Conservation (phyloP, 2,888 invertebrate species). For the Ectemnius cavifrons region DNA sequence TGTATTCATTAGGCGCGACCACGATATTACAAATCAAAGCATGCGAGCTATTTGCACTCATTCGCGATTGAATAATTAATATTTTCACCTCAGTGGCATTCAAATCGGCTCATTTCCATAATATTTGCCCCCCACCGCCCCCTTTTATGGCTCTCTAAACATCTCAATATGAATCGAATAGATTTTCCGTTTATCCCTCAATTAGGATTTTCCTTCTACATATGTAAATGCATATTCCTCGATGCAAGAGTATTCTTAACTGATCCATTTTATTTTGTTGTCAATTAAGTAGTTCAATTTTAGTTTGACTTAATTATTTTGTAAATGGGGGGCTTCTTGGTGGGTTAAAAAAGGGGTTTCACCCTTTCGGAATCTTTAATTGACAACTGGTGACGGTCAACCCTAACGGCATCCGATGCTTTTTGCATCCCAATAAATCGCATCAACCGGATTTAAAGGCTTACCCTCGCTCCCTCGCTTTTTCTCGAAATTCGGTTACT, state of each 20-base stretch:
- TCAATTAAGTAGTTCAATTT: no score
- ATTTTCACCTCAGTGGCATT: neutral
- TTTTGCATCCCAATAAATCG: slow-evolving; percentile 30
- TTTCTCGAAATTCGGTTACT: neutral
- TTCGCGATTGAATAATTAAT: slow-evolving; percentile 4
- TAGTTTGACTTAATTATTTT: no score
- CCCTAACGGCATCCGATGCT: slow-evolving; percentile 20
- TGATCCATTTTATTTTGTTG: no score
- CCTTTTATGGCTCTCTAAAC: neutral
- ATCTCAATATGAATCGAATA: no score
- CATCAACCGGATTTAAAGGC: slow-evolving; percentile 7
- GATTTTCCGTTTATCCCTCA: no score
- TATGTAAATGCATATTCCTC: no score
- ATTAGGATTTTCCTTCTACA: no score
- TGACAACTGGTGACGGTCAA: slow-evolving; percentile 21
- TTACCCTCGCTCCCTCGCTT: neutral
- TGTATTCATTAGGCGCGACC: slow-evolving; percentile 67
- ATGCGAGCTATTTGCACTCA: slow-evolving; percentile 28
- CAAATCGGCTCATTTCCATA: neutral
- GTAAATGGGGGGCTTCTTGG: no score
- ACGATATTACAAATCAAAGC: slow-evolving; percentile 40
- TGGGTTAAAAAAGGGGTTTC: neutral
- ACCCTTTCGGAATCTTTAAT: slow-evolving; percentile 23
- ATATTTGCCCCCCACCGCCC: neutral
- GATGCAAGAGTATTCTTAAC: no score